Conservation (phyloP, 2,113 vertebrate species). For the Trichechus manatus region DNA sequence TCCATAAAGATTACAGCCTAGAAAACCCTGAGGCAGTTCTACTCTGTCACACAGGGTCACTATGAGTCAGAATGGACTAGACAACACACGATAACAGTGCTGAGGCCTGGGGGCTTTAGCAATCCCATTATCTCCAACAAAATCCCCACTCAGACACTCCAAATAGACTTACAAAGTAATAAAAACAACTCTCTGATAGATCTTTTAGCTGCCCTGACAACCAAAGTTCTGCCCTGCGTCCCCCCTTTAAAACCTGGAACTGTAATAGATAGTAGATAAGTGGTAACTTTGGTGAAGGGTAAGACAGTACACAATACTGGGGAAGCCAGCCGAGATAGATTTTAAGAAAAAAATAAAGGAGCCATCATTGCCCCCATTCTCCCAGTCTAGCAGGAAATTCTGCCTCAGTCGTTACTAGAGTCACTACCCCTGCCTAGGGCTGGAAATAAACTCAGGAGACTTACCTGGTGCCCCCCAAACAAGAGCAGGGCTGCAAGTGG, state of each 20-base stretch:
- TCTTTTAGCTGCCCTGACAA: background rate
- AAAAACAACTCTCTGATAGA: background rate
- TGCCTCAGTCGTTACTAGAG: background rate
- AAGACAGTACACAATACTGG: too few species aligned
- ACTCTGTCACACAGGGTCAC: too few species aligned
- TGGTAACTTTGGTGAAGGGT: too few species aligned
- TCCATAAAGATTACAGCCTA: too few species aligned
- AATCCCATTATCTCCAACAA: background rate
- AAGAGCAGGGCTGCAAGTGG: background rate
- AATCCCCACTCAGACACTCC: background rate
- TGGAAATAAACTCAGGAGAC: background rate
- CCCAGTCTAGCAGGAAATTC: background rate
- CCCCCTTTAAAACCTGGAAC: background rate
- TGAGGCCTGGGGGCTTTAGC: background rate
- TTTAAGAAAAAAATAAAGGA: background rate
- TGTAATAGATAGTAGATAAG: too few species aligned
- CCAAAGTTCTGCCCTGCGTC: background rate
- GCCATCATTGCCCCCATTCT: background rate
- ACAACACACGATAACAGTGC: background rate
- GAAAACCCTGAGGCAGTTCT: too few species aligned
- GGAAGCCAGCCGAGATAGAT: too few species aligned
- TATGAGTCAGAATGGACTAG: too few species aligned
- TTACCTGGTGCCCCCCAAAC: background rate
- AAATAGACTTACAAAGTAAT: background rate
- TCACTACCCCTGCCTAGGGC: background rate